Base-by-base conservation (phyloP, 2,888 invertebrate genomes). In the Cheilosia impressa region DNA sequence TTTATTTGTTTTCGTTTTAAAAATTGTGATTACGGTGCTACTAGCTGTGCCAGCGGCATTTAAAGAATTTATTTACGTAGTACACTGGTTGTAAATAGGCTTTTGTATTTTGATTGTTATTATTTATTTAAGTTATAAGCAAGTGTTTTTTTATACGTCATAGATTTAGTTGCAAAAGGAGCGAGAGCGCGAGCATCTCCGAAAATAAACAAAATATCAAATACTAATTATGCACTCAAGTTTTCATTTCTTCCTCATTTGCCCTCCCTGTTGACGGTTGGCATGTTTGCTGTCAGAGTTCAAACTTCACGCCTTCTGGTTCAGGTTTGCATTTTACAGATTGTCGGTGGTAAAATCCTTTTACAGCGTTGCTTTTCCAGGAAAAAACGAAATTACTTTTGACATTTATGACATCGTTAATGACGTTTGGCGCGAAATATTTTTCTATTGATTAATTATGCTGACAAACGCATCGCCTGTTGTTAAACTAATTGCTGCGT, bases 11-110 rank as follows among this genome's bases (percentile, higher is more conserved):
- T 38, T 47, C 45, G 52, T 52, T 68, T 31, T 4, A 38, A 31
- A 72, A 73, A 78, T 62, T 83, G 83, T 79, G 79, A 83, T 83
- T 78, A 63, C 27, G 83, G 79, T 83, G 83, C 83, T 78, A 78
- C 68, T 50, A 72, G 55, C 62, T 38, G 38, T 38, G 41, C 43
- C 50, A 65, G 31, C 41, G 45, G 78, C 58, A 60, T 72, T 53
- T 57, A 38, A 19, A 65, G 63, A 65, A 76, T 75, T 73, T 55
- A 62, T 62, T 9, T 50, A 27, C n/a, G 38, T 9, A 22, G 60
- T 52, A 50, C 27, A 34, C 31, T 31, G 52, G 71, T 73, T 83
- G 83, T 83, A 83, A 55, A 83, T 78, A 83, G 71, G 71, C 66
- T 68, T 78, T 77, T 77, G 31, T 62, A 31, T 55, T 65, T 47